Evolutionary conservation across 2,797 vertebrate species (phyloP).

Genomic region (Acomys russatus): DNA sequence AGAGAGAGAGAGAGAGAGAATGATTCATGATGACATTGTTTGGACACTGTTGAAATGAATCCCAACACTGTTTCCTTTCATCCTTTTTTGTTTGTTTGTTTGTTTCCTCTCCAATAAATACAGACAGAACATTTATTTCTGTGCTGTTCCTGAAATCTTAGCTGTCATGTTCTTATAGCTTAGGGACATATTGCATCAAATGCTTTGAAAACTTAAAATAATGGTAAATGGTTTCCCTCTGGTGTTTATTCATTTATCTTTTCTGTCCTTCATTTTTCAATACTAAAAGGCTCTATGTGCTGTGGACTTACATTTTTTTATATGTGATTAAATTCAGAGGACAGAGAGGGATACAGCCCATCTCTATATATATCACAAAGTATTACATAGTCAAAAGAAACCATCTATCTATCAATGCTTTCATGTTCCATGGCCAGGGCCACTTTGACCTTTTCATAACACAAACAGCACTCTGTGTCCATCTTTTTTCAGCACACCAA

Average conservation of each 20-base stretch:
- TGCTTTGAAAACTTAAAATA: conserved; percentile 36
- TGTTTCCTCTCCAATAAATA: not conserved
- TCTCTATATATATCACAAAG: conserved; percentile 22
- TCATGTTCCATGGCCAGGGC: not conserved
- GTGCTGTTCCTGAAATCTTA: not conserved
- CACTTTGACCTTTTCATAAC: not conserved
- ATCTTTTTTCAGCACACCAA: not conserved
- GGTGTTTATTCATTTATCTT: conserved; percentile 1
- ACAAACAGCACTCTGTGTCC: not conserved
- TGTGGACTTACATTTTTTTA: not conserved
- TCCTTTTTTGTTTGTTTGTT: not conserved
- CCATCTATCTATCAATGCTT: not conserved
- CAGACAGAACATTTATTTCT: not conserved
- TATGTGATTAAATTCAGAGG: conserved; percentile 12
- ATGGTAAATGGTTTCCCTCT: not conserved
- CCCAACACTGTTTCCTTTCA: not conserved
- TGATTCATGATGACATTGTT: not conserved
- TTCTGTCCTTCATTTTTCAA: not conserved
- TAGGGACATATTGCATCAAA: not conserved
- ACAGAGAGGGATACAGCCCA: not conserved
- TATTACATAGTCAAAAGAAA: not conserved
- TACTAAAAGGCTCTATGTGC: not conserved
- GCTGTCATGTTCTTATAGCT: not conserved
- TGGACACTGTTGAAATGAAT: not conserved
- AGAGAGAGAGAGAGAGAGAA: not conserved